Percentiles rank a stretch among this genome's conserved stretches.
Evolutionary conservation across 1,140 invertebrate species (phyloP).

Genomic region (Mylabris phalerata): DNA sequence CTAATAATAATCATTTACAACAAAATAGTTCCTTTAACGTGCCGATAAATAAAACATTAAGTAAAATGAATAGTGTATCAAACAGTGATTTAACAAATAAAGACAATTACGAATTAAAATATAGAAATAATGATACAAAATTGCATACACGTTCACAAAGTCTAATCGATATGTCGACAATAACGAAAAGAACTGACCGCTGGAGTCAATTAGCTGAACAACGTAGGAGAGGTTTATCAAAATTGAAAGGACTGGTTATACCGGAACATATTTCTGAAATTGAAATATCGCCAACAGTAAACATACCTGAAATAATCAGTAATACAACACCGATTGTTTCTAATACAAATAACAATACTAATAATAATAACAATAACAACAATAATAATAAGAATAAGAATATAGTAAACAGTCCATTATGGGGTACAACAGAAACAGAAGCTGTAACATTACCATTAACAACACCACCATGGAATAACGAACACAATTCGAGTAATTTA

Average conservation of each 20-base stretch:
- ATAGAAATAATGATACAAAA: constrained; percentile 3
- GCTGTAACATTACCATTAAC: constrained; percentile 15
- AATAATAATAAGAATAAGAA: not conserved
- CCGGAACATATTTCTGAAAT: constrained; percentile 57
- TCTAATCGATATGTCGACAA: constrained; percentile 42
- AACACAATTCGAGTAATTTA: constrained; percentile 43
- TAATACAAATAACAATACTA: constrained; percentile 8
- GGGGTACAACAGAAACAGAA: not conserved
- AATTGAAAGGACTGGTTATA: constrained; percentile 77
- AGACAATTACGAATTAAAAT: not conserved
- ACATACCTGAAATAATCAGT: constrained; percentile 77
- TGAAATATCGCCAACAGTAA: constrained; percentile 47
- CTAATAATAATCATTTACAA: no score
- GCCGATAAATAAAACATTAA: constrained; percentile 8
- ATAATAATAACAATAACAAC: constrained; percentile 7
- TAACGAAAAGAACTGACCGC: constrained; percentile 45
- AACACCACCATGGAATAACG: constrained; percentile 47
- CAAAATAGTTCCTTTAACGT: constrained; percentile 10
- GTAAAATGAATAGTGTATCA: constrained; percentile 22
- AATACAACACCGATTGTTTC: constrained; percentile 29
- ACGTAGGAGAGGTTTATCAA: constrained; percentile 69
- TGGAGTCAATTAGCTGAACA: constrained; percentile 67
- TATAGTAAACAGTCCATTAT: not conserved
- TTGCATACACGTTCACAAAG: constrained; percentile 44
- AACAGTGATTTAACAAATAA: constrained; percentile 25